Evolutionary conservation across 35 echinoderm and acorn worm genomes (phyloP).

Genomic region (Stichopus chloronotus): DNA sequence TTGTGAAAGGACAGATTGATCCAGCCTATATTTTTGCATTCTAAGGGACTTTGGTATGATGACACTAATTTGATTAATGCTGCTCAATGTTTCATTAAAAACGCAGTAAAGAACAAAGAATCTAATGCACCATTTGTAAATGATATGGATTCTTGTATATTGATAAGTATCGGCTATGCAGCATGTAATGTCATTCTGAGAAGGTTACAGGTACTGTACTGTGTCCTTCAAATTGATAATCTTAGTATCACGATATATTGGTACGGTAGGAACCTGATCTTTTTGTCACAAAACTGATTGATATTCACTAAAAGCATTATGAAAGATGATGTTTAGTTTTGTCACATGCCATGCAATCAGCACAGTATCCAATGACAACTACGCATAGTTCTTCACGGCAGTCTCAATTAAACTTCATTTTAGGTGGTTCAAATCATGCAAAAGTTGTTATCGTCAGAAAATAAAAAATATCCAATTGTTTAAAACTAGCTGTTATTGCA

Average conservation of each 20-base stretch:
- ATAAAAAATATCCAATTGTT: background rate
- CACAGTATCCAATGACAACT: background rate
- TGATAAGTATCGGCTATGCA: background rate
- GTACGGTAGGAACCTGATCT: background rate
- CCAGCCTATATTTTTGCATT: background rate
- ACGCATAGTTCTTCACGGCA: background rate
- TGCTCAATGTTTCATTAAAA: background rate
- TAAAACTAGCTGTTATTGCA: slow-evolving; percentile 13
- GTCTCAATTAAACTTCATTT: background rate
- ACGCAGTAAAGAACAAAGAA: slow-evolving; percentile 1
- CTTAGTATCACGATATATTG: background rate
- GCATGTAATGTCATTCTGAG: background rate
- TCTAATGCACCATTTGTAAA: background rate
- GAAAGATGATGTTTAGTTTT: background rate
- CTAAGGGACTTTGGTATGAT: background rate
- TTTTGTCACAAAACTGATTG: background rate
- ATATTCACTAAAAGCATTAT: background rate
- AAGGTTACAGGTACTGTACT: background rate
- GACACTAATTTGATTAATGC: background rate
- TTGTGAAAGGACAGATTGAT: background rate
- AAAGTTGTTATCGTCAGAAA: background rate
- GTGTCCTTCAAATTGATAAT: background rate
- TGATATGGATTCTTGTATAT: background rate
- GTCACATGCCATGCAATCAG: background rate
- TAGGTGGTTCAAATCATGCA: background rate